phyloP scores from a whole-genome alignment of 2,797 vertebrate species.

The Thunnus albacares region DNA sequence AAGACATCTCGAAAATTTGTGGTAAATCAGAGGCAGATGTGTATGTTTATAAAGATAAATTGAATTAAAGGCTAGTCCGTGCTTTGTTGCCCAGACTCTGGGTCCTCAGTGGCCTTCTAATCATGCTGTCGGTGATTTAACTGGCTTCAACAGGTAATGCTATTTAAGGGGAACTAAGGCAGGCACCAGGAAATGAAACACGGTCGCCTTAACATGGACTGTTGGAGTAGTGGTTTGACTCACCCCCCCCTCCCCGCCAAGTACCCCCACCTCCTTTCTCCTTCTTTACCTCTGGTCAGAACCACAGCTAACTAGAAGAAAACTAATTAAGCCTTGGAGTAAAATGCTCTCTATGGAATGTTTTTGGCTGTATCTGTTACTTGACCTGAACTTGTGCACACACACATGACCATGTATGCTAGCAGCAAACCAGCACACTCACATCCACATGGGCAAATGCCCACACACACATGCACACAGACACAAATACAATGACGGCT shows the following conservation, averaged over 20 bases:
- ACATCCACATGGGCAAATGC: not conserved
- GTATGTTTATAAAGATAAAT: constrained; percentile 87
- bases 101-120: constrained; percentile 82
- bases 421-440: not conserved
- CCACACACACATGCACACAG: not conserved
- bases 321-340: constrained; percentile 62
- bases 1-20: constrained; percentile 83
- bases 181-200: constrained; percentile 89
- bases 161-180: constrained; percentile 83
- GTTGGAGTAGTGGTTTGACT: constrained; percentile 74
- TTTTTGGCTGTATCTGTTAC: constrained; percentile 58
- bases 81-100: constrained; percentile 79
- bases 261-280: constrained; percentile 38
- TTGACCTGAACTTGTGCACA: constrained; percentile 18
- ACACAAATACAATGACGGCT: not conserved
- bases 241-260: constrained; percentile 4
- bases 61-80: constrained; percentile 83
- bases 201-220: constrained; percentile 80
- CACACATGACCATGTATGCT: not conserved
- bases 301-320: constrained; percentile 63
- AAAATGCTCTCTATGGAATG: constrained; percentile 65
- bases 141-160: constrained; percentile 88
- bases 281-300: constrained; percentile 50
- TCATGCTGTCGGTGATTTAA: constrained; percentile 86
- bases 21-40: constrained; percentile 86